Percentiles rank a stretch among this genome's conserved stretches.
phyloP scores from a whole-genome alignment of 2,113 vertebrate genomes.

The Melanocharis versteri region DNA sequence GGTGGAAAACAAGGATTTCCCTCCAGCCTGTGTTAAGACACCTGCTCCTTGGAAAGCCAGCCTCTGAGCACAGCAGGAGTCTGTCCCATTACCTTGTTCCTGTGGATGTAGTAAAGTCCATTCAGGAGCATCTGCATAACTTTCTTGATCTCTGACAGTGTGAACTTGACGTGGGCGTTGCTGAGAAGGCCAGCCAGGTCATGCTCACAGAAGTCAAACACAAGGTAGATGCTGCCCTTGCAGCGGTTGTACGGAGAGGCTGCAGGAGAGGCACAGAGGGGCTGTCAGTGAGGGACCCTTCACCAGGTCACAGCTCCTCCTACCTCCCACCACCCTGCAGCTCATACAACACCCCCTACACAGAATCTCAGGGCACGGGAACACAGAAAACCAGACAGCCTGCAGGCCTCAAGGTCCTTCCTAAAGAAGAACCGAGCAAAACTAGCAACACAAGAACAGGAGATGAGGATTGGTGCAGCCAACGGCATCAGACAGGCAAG shows the following conservation, averaged over 20 bases:
- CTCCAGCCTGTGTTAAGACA: not conserved
- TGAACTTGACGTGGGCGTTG: conserved; percentile 95
- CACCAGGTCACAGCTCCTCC: not conserved
- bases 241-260: conserved; percentile 95
- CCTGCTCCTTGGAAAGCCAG: not conserved
- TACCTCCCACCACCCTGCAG: not conserved
- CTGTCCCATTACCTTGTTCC: conserved; percentile 87
- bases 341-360: not conserved
- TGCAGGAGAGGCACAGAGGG: conserved; percentile 33
- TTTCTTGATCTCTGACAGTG: conserved; percentile 95
- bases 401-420: not conserved
- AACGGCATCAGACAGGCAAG: not conserved
- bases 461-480: not conserved
- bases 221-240: conserved; percentile 97
- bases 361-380: not conserved
- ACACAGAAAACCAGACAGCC: not conserved
- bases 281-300: not conserved
- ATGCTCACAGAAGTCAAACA: conserved; percentile 98
- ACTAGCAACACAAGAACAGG: not conserved
- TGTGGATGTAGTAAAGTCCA: conserved; percentile 97
- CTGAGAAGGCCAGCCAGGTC: conserved; percentile 95
- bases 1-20: not conserved
- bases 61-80: not conserved
- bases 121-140: conserved; percentile 99
- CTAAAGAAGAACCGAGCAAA: not conserved